Conservation (phyloP, 2,888 invertebrate genomes). For the Holacanthella duospinosa region DNA sequence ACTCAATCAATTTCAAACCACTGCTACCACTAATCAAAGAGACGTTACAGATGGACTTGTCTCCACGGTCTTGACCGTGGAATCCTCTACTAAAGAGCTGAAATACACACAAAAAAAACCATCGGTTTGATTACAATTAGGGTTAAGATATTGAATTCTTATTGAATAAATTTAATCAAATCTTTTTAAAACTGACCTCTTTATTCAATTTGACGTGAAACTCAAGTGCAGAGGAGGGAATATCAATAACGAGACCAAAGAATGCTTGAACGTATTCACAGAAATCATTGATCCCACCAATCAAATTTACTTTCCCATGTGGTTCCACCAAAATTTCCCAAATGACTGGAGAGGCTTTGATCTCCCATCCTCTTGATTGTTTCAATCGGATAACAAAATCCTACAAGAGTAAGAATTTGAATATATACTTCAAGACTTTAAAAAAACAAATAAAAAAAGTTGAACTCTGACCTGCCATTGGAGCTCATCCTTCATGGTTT, state of each 20-base stretch:
- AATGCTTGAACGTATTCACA: constrained; percentile 30
- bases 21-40: constrained; percentile 27
- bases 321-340: constrained; percentile 29
- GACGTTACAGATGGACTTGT: constrained; percentile 24
- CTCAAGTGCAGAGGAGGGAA: too few species aligned
- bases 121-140: too few species aligned
- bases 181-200: too few species aligned
- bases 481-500: constrained; percentile 24
- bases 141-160: too few species aligned
- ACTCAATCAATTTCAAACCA: too few species aligned
- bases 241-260: constrained; percentile 24
- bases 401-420: too few species aligned
- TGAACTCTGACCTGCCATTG: constrained; percentile 21
- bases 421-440: too few species aligned
- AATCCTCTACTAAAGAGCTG: constrained; percentile 9
- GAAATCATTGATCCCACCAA: constrained; percentile 35
- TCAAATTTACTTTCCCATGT: constrained; percentile 27
- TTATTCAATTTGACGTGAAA: too few species aligned
- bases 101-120: too few species aligned
- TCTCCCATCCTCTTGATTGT: constrained; percentile 24
- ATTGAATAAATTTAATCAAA: too few species aligned
- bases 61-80: constrained; percentile 14
- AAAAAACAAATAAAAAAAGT: too few species aligned
- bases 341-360: constrained; percentile 28
- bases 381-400: constrained; percentile 24